Conservation (phyloP, 2,797 vertebrate genomes). For the Platalea minor region DNA sequence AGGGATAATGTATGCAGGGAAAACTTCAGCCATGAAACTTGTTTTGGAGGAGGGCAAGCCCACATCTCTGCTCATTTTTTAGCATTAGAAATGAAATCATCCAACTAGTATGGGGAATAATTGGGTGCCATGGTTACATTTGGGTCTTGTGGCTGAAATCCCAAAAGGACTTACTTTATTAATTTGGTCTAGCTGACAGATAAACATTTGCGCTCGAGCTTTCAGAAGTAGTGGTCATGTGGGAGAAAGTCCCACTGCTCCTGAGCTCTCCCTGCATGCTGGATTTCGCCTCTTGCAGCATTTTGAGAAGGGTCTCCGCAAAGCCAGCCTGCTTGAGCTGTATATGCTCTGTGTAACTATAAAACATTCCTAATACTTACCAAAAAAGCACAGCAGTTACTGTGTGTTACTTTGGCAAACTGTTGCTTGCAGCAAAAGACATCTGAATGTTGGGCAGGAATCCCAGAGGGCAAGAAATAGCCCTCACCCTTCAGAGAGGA, state of each 20-base stretch:
- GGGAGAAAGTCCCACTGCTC: not conserved
- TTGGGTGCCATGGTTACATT: not conserved
- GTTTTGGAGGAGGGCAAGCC: not conserved
- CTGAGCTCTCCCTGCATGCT: accelerated
- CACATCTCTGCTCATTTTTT: not conserved
- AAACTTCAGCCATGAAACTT: not conserved
- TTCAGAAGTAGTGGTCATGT: not conserved
- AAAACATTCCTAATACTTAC: not conserved
- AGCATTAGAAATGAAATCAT: not conserved
- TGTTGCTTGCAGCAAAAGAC: not conserved
- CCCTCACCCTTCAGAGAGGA: accelerated
- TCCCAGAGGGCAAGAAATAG: not conserved
- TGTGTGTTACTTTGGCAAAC: not conserved
- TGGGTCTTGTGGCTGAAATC: not conserved
- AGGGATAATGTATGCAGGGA: not conserved
- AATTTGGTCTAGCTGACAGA: not conserved
- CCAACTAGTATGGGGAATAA: not conserved
- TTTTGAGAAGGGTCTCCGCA: not conserved
- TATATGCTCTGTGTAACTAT: not conserved
- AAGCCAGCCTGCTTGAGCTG: not conserved
- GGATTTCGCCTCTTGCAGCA: not conserved
- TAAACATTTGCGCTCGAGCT: not conserved
- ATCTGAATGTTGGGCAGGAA: not conserved
- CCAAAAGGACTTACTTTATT: not conserved
- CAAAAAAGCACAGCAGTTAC: not conserved